Base-by-base conservation (phyloP, 2,797 vertebrate species). In the Pteropus rufus region DNA sequence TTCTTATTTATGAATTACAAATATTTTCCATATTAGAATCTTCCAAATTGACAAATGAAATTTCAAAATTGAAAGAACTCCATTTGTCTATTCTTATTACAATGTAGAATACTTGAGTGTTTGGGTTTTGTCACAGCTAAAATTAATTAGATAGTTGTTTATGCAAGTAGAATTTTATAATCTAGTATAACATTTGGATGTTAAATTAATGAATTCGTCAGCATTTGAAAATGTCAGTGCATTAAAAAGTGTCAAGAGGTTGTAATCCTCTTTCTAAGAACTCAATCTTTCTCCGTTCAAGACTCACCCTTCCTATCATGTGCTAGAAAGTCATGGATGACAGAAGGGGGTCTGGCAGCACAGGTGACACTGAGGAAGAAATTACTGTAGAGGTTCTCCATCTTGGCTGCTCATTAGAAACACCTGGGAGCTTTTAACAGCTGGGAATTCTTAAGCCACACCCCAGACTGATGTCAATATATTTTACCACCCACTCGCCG, bases 31-130 rank as follows among this genome's bases (percentile, higher is more conserved):
- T 10, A 49, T 62, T 52, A 94, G 73, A 77, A 73, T 73, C 69
- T 96, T 94, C 44, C 64, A 91, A 95, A 70, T 0, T 39, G n/a
- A 95, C 31, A 79, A 81, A 77, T 24, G 52, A 82, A 80, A 52
- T 62, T 39, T 41, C 46, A 94, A 81, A 97, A 64, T 1, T 39
- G 23, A 96, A 86, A 94, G 19, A 83, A 60, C 2, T 72, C 23
- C 70, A 93, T 81, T 94, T 70, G 46, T 58, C 24, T 82, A 24
- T 92, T 94, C 8, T 41, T 79, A 70, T 89, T 77, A 88, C 10
- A 83, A 58, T 34, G 36, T 29, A 89, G 29, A 39, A 91, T n/a
- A 91, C 11, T 70, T 58, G 72, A 56, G 31, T 69, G 73, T 39
- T 39, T 76, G 36, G 24, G 65, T 83, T 65, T 87, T 41, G 64